A percentile compares a stretch with the other conserved stretches of the same genome.
phyloP scores from a whole-genome alignment of 2,113 vertebrate species.

The Phocoena sinus region DNA sequence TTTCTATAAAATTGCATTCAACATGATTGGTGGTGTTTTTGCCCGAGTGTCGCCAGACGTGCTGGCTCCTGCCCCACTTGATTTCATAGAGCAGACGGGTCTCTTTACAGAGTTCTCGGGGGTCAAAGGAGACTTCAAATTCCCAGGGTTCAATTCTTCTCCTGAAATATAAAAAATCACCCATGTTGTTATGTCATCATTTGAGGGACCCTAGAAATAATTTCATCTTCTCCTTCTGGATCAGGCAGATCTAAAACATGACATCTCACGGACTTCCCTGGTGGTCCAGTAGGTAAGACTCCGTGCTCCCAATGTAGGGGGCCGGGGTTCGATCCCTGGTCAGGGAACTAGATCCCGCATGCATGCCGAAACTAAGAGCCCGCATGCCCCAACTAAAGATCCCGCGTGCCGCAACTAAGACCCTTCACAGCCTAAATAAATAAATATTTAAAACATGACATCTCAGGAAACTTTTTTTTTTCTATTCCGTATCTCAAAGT shows the following conservation, averaged over 20 bases:
- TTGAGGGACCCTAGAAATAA: not conserved
- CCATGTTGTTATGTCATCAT: not conserved
- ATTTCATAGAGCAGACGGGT: constrained; percentile 76
- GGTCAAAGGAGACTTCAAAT: constrained; percentile 61
- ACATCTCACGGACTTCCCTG: not conserved
- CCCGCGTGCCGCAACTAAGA: too few relatives aligned
- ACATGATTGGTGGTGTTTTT: constrained; percentile 12
- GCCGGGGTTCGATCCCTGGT: too few relatives aligned
- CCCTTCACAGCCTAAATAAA: too few relatives aligned
- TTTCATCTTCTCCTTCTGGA: not conserved
- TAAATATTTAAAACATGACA: not conserved
- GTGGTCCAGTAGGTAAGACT: too few relatives aligned
- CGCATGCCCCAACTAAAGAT: too few relatives aligned
- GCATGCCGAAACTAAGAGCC: too few relatives aligned
- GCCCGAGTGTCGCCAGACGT: constrained; percentile 57
- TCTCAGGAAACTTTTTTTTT: not conserved
- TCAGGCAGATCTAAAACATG: not conserved
- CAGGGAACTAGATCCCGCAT: too few relatives aligned
- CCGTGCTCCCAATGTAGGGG: too few relatives aligned
- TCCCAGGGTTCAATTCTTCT: constrained; percentile 67
- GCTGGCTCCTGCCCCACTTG: not conserved
- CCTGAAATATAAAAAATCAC: constrained; percentile 55
- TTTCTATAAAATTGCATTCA: constrained; percentile 77
- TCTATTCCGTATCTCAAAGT: not conserved
- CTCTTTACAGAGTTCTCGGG: not conserved